Base-by-base conservation (phyloP, 2,888 invertebrate species). In the Cordylochernes scorpioides region DNA sequence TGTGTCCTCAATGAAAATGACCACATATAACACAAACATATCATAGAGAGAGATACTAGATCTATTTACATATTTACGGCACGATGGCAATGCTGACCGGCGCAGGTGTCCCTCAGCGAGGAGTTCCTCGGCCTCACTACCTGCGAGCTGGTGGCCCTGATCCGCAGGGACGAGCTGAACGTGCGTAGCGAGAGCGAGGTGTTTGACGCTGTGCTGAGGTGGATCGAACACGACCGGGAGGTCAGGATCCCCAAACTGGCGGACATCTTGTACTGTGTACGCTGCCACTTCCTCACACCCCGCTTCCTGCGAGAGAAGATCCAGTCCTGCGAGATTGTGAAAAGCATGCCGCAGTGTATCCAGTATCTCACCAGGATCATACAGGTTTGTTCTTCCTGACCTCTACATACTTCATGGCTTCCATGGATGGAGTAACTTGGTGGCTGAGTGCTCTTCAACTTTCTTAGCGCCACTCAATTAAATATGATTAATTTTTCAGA, bases 101-200 rank as follows among this genome's bases (percentile, higher is more conserved):
- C 47, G 12, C 54, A 73, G 68, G 75, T 86, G 38, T 75, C 75
- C 46, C 71, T 75, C 54, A 77, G 80, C 50, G 84, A 86, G 49
- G 86, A 86, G 53, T 86, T 86, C 50, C 57, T 84, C 14, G 74
- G 77, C 45, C 52, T 86, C 30, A 70, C 68, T 7, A 64, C 69
- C 2, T 64, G 71, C 42, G 78, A 84, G 51, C 54, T 86, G 39
- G 68, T 82, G 40, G 63, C 65, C 24, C 57, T 86, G 26, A 77
- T 86, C 34, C 64, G 75, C 43, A 72, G 78, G 46, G 86, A 86
- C 49, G 80, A 82, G 50, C 57, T 86, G 2, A 82, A 82, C 49
- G 82, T 86, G 0, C 68, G 74, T 42, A 82, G 80, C 48, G 86
- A 86, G 48, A 65, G 73, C 24, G 82, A 86, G 54, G 84, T 80